Evolutionary conservation across 2,888 invertebrate genomes (phyloP).

Genomic region (Drosophila engyochracea): DNA sequence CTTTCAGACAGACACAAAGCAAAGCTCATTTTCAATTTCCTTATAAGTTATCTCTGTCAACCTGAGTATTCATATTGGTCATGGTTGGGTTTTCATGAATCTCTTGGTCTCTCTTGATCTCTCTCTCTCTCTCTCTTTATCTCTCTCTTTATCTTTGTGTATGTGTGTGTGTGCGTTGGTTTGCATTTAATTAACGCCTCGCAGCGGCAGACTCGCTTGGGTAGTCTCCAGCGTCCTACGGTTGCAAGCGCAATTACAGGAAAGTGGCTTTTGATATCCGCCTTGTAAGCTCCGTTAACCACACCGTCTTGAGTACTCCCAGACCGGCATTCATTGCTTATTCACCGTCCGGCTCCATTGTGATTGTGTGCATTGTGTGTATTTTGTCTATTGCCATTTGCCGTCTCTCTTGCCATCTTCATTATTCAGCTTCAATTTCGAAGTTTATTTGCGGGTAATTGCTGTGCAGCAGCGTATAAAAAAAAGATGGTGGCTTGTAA

Average conservation of each 20-base stretch:
- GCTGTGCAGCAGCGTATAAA: conserved; percentile 43
- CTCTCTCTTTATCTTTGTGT: not conserved
- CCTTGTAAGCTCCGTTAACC: conserved; percentile 62
- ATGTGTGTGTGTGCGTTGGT: conserved; percentile 25
- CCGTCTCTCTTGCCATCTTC: conserved; percentile 8
- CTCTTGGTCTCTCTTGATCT: not conserved
- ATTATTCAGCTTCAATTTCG: conserved; percentile 48
- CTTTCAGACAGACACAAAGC: conserved; percentile 6
- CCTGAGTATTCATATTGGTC: conserved; percentile 7
- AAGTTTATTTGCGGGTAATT: conserved; percentile 58
- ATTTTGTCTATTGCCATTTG: conserved; percentile 53
- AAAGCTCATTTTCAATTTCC: conserved; percentile 49
- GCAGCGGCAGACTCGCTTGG: conserved; percentile 20
- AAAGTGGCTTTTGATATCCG: conserved; percentile 70
- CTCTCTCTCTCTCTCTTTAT: not conserved
- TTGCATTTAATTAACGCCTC: conserved; percentile 73
- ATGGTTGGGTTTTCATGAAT: not conserved
- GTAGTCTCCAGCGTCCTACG: conserved; percentile 30
- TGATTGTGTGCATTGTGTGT: conserved; percentile 50
- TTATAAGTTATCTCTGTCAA: conserved; percentile 7
- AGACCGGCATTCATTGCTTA: conserved; percentile 44
- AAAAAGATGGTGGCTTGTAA: conserved; percentile 11
- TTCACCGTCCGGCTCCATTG: conserved; percentile 53
- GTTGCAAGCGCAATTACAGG: conserved; percentile 60
- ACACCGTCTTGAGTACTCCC: conserved; percentile 44